phyloP scores from a whole-genome alignment of 2,797 vertebrate species.

The Tarsius wallacei region DNA sequence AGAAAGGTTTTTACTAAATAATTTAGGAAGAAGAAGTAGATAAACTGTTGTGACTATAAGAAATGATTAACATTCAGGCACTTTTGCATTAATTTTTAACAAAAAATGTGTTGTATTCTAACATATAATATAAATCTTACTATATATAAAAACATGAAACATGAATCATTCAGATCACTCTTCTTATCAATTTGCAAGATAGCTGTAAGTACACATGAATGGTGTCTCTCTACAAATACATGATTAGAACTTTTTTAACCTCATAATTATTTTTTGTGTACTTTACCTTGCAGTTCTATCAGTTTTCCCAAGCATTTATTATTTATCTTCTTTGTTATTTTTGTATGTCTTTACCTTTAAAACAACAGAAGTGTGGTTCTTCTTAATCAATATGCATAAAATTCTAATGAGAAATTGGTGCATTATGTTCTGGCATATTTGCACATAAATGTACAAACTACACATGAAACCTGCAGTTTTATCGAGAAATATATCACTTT shows the following conservation, averaged over 20 bases:
- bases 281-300: neutral
- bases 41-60: conserved; percentile 63
- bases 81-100: conserved; percentile 77
- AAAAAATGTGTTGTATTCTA: conserved; percentile 69
- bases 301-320: conserved; percentile 23
- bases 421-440: neutral
- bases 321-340: neutral
- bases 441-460: neutral
- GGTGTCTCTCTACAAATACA: neutral
- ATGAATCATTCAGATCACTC: conserved; percentile 62
- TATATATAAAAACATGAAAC: conserved; percentile 57
- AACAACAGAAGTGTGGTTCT: neutral
- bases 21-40: conserved; percentile 74
- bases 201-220: neutral
- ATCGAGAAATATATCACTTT: neutral
- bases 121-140: conserved; percentile 41
- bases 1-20: conserved; percentile 66
- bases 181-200: neutral
- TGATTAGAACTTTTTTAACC: neutral
- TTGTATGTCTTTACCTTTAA: conserved; percentile 12
- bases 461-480: neutral
- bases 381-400: conserved; percentile 13
- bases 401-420: neutral
- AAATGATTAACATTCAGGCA: conserved; percentile 75
- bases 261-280: neutral